Evolutionary conservation across 2,888 invertebrate species (phyloP).

Genomic region (Zygogramma bicolorata): DNA sequence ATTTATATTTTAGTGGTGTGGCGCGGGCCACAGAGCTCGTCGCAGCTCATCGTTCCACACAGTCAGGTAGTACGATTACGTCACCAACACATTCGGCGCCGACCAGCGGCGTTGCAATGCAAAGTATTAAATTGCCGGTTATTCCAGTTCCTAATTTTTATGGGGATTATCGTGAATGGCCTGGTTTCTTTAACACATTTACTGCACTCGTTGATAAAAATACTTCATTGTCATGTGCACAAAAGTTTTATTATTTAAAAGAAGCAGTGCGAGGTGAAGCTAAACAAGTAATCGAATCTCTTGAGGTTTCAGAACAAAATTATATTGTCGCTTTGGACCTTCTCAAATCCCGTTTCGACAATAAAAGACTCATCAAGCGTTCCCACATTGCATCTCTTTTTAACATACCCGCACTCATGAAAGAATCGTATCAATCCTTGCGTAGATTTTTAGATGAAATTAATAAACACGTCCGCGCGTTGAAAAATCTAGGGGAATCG

Average conservation of each 20-base stretch:
- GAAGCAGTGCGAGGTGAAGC: not conserved
- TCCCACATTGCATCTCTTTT: slow-evolving; percentile 30
- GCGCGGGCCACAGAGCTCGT: slow-evolving; percentile 4
- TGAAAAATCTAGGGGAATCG: slow-evolving; percentile 29
- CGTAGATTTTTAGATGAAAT: slow-evolving; percentile 18
- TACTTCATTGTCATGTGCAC: not conserved
- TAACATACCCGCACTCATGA: slow-evolving; percentile 11
- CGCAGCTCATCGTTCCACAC: not conserved
- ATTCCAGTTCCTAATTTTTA: no score
- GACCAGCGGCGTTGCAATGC: not conserved
- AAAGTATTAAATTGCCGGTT: not conserved
- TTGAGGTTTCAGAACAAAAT: slow-evolving; percentile 25
- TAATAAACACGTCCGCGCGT: slow-evolving; percentile 33
- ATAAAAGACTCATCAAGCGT: slow-evolving; percentile 34
- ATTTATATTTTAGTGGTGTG: slow-evolving; percentile 5
- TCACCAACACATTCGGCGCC: not conserved
- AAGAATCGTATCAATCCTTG: slow-evolving; percentile 23
- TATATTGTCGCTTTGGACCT: slow-evolving; percentile 27
- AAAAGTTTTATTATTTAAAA: slow-evolving; percentile 9
- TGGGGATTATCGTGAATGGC: not conserved
- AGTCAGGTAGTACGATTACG: not conserved
- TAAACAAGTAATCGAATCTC: no score
- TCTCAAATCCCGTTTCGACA: slow-evolving; percentile 31
- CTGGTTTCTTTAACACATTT: not conserved
- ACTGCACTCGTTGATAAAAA: not conserved